Evolutionary conservation across 1,140 invertebrate genomes (phyloP).

Genomic region (Halictus rubicundus): DNA sequence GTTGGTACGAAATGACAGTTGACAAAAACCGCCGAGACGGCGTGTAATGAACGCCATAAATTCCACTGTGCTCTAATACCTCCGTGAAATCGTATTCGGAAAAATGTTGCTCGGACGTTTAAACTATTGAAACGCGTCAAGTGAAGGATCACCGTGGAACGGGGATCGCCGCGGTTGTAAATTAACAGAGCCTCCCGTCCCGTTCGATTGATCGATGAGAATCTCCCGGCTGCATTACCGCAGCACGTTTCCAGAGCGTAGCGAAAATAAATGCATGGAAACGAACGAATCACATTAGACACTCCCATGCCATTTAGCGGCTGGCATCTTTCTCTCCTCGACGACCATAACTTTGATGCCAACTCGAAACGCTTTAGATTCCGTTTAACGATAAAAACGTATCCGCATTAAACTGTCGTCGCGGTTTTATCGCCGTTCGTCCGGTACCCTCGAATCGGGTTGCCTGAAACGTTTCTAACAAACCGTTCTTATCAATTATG

Average conservation of each 20-base stretch:
- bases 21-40: no score
- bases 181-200: neutral
- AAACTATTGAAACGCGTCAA: neutral
- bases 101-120: no score
- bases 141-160: neutral
- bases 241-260: neutral
- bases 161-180: neutral
- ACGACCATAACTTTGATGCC: neutral
- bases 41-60: no score
- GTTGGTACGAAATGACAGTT: no score
- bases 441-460: no score
- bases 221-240: neutral
- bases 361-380: constrained; percentile 1
- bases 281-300: constrained; percentile 33
- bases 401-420: constrained; percentile 25
- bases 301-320: neutral
- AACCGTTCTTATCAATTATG: neutral
- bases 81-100: no score
- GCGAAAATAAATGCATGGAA: constrained; percentile 4
- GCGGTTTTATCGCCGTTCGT: constrained; percentile 4
- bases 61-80: no score
- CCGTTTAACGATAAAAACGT: constrained; percentile 23
- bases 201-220: constrained; percentile 6
- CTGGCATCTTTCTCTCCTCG: neutral
- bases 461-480: neutral